These are phyloP conservation scores for Nomada flava DNA, from an alignment of 2,888 invertebrate genomes.

Conservation along the genomic window DNA sequence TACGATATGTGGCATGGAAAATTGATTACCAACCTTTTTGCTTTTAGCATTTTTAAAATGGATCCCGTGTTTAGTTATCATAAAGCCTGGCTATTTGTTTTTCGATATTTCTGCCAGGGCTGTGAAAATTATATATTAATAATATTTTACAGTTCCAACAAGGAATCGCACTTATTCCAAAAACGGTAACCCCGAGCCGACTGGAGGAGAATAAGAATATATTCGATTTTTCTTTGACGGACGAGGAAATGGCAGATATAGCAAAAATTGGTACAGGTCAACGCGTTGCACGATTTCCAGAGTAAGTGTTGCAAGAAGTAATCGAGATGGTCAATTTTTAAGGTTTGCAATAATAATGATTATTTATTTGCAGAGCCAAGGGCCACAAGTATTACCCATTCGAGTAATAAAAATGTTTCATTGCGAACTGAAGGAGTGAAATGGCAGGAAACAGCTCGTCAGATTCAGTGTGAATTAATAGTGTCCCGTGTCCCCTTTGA, in stretches of 20 bases:
- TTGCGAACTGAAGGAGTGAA: not conserved
- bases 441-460: slow-evolving; percentile 56
- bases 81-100: no score
- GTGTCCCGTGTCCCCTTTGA: slow-evolving; percentile 51
- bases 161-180: slow-evolving; percentile 87
- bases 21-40: no score
- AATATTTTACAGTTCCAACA: slow-evolving; percentile 71
- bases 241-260: slow-evolving; percentile 85
- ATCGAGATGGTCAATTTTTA: not conserved
- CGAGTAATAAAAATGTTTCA: slow-evolving; percentile 5
- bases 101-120: not conserved
- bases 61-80: no score
- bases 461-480: slow-evolving; percentile 41
- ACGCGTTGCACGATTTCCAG: slow-evolving; percentile 87
- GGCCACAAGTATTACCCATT: slow-evolving; percentile 77
- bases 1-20: no score
- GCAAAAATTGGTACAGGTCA: slow-evolving; percentile 87
- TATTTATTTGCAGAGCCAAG: slow-evolving; percentile 66
- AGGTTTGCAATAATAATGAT: not conserved
- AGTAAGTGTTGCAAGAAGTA: slow-evolving; percentile 84
- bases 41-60: no score
- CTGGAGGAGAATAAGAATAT: slow-evolving; percentile 88
- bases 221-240: slow-evolving; percentile 87
- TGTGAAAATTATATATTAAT: not conserved
- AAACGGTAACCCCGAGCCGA: slow-evolving; percentile 87